phyloP scores from a whole-genome alignment of 2,113 vertebrate species.

The Psephotus haematonotus region DNA sequence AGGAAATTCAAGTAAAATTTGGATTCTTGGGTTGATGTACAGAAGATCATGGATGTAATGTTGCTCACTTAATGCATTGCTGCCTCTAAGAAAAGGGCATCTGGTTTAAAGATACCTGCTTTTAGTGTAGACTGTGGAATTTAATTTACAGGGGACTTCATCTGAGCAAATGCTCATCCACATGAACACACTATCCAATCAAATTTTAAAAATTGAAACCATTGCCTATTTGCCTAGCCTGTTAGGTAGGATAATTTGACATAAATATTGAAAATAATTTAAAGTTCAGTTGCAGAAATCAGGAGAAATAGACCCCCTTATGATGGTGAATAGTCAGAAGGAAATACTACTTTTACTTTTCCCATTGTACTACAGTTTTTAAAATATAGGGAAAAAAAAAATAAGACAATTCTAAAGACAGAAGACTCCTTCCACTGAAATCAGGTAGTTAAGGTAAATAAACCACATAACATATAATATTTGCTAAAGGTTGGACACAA shows the following conservation, averaged over 20 bases:
- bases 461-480: background rate
- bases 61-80: background rate
- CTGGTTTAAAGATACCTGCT: background rate
- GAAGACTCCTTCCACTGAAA: background rate
- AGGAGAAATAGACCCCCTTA: background rate
- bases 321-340: background rate
- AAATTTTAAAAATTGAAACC: background rate
- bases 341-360: background rate
- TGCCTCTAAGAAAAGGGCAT: background rate
- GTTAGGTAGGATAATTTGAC: background rate
- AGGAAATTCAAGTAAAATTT: background rate
- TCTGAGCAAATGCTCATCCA: background rate
- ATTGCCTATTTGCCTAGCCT: background rate
- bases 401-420: background rate
- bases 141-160: background rate
- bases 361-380: background rate
- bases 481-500: background rate
- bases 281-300: background rate
- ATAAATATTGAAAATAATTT: background rate
- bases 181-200: background rate
- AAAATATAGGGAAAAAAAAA: rapidly evolving
- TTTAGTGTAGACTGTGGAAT: background rate
- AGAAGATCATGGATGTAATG: background rate
- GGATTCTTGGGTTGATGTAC: background rate
- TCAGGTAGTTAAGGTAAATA: background rate